Evolutionary conservation across 2,113 vertebrate genomes (phyloP).

Genomic region (Camelus dromedarius): DNA sequence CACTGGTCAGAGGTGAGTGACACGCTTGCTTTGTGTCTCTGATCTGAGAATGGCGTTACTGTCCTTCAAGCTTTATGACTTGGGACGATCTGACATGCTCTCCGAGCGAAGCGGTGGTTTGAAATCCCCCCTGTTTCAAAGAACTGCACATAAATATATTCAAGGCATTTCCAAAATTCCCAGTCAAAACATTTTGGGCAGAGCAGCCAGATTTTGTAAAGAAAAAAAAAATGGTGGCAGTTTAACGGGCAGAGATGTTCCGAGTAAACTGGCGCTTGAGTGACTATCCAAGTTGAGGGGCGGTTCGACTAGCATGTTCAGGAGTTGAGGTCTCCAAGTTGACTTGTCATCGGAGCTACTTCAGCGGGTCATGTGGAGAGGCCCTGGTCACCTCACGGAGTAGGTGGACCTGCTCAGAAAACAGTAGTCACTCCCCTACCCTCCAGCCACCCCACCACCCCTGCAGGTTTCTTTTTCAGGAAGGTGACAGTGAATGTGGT

Average conservation of each 20-base stretch:
- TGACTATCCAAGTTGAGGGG: neutral
- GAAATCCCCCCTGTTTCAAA: neutral
- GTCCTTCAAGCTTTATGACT: neutral
- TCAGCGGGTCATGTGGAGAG: neutral
- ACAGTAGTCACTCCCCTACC: no score
- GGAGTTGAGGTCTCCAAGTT: neutral
- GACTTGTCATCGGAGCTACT: neutral
- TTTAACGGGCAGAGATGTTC: constrained; percentile 44
- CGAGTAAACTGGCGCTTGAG: neutral
- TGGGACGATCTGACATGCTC: neutral
- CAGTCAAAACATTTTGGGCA: constrained; percentile 6
- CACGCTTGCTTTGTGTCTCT: neutral
- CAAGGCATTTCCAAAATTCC: neutral
- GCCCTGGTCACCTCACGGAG: neutral
- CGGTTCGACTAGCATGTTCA: neutral
- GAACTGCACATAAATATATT: neutral
- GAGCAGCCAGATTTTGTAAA: constrained; percentile 43
- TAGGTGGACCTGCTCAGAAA: neutral
- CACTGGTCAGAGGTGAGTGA: neutral
- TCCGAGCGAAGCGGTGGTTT: neutral
- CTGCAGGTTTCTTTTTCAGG: neutral
- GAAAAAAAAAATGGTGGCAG: neutral
- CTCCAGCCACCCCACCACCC: accelerated
- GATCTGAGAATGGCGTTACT: neutral
- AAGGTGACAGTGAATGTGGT: neutral